Percentiles rank a stretch among this genome's conserved stretches.
phyloP scores from a whole-genome alignment of 2,888 invertebrate genomes.

The Lingula anatina region DNA sequence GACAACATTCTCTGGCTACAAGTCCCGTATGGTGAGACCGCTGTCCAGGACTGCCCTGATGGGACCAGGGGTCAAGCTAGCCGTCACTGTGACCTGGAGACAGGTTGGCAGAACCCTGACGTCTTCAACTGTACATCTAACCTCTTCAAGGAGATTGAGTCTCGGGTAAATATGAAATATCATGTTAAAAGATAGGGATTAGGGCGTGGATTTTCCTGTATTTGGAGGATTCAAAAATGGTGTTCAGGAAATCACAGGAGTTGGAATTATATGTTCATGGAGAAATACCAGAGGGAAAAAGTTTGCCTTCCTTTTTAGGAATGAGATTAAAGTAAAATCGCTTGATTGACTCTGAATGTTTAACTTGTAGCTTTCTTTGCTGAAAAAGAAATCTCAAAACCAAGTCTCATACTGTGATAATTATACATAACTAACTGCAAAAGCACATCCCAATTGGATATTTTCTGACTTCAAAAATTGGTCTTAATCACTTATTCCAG shows the following conservation, averaged over 20 bases:
- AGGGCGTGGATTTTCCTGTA: not conserved
- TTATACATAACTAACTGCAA: too few relatives aligned
- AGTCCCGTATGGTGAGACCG: constrained; percentile 73
- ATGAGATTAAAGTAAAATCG: too few relatives aligned
- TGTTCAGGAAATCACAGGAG: too few relatives aligned
- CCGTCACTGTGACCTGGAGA: constrained; percentile 67
- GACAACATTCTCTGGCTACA: constrained; percentile 90
- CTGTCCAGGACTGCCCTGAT: constrained; percentile 76
- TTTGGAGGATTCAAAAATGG: not conserved
- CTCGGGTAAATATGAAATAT: constrained; percentile 59
- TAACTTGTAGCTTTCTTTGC: too few relatives aligned
- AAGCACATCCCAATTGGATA: too few relatives aligned
- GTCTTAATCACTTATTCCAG: constrained; percentile 58
- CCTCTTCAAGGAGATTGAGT: constrained; percentile 72
- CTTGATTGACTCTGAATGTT: too few relatives aligned
- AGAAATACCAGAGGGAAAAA: too few relatives aligned
- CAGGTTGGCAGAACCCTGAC: constrained; percentile 84
- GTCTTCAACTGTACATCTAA: constrained; percentile 91
- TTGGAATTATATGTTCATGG: too few relatives aligned
- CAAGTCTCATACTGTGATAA: too few relatives aligned
- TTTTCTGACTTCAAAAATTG: too few relatives aligned
- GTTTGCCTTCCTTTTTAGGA: too few relatives aligned
- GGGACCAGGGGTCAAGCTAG: constrained; percentile 69
- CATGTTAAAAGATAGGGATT: not conserved
- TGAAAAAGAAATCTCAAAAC: too few relatives aligned